Evolutionary conservation across 2,113 vertebrate genomes (phyloP).

Genomic region (Arizona elegans): DNA sequence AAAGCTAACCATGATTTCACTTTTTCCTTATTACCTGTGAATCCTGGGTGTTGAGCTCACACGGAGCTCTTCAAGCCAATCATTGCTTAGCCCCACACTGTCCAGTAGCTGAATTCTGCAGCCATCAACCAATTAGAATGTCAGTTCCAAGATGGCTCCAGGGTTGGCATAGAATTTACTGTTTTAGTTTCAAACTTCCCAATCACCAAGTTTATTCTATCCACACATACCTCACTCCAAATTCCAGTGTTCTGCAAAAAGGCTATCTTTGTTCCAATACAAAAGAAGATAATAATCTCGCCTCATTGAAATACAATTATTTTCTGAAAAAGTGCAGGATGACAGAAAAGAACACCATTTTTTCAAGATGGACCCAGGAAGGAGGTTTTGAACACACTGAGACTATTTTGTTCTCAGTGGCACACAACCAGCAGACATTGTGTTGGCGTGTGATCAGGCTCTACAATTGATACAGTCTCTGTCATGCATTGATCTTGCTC

Average conservation of each 20-base stretch:
- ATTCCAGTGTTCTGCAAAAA: background rate
- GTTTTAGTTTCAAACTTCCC: background rate
- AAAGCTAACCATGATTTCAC: background rate
- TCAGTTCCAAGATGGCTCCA: no score
- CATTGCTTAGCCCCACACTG: background rate
- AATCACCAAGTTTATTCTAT: background rate
- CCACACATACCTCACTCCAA: background rate
- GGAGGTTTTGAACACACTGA: background rate
- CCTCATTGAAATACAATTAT: background rate
- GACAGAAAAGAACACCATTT: background rate
- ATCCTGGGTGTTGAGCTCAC: background rate
- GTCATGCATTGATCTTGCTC: background rate
- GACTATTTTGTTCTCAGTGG: background rate
- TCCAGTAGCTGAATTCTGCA: background rate
- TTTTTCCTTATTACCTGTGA: background rate
- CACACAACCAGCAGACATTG: background rate
- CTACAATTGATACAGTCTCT: background rate
- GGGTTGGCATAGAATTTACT: background rate
- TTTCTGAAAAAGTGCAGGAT: background rate
- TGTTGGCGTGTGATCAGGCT: background rate
- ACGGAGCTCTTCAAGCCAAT: background rate
- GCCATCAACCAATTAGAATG: background rate
- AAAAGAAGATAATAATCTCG: background rate
- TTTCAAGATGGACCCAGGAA: background rate
- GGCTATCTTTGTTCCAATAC: background rate